Conservation (phyloP, 2,888 invertebrate species). For the Callosobruchus maculatus region DNA sequence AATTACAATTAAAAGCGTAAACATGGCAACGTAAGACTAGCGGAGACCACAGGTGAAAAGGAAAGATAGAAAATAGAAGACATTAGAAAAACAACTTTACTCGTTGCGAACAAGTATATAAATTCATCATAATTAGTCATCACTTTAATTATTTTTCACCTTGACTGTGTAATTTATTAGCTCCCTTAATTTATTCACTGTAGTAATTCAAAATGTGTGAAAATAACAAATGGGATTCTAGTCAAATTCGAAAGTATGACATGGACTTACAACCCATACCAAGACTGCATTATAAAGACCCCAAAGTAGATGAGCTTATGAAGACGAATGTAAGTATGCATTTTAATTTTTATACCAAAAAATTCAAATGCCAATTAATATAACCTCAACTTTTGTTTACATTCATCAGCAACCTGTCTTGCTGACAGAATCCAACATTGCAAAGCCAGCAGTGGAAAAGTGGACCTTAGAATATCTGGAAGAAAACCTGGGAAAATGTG, state of each 20-base stretch:
- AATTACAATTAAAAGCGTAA: too few species aligned
- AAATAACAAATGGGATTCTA: conserved; percentile 45
- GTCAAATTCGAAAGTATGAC: conserved; percentile 52
- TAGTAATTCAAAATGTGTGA: conserved; percentile 14
- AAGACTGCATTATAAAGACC: conserved; percentile 50
- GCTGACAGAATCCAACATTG: conserved; percentile 56
- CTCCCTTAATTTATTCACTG: background rate
- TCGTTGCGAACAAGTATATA: background rate
- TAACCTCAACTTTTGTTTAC: conserved; percentile 5
- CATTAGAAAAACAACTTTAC: background rate
- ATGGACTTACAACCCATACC: conserved; percentile 53
- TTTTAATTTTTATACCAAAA: conserved; percentile 13
- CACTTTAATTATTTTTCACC: background rate
- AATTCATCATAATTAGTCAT: background rate
- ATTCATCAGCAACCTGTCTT: conserved; percentile 60
- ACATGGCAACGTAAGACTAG: background rate
- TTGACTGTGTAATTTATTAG: background rate
- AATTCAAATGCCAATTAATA: conserved; percentile 15
- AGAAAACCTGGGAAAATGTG: conserved; percentile 53
- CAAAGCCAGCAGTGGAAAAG: conserved; percentile 53
- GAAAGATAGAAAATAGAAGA: background rate
- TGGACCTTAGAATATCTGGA: conserved; percentile 60
- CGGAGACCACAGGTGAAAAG: background rate
- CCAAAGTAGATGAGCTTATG: conserved; percentile 53
- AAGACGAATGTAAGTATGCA: conserved; percentile 49